Base-by-base conservation (phyloP, 2,797 vertebrate genomes). In the Melanotaenia boesemani region DNA sequence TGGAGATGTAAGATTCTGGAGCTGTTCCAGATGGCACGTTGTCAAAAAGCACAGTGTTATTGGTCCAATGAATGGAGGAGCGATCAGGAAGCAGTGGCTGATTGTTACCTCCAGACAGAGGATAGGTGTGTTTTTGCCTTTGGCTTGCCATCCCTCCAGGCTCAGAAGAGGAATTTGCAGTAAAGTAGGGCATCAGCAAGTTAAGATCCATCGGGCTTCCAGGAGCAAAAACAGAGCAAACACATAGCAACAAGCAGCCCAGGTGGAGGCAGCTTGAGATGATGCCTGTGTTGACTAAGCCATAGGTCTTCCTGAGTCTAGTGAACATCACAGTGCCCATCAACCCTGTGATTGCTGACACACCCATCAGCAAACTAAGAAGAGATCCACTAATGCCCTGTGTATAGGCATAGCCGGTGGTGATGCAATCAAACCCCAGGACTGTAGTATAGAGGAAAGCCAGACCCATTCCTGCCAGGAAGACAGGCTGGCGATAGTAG, bases 21-120 rank as follows among this genome's bases (percentile, higher is more conserved):
- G 85, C 84, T 37, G 89, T 83, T 5, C 88, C 92, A 2, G 91
- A 84, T 24, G 92, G 94, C 30, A 94, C 77, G 11, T 94, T 95
- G 64, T 96, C 94, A 82, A 95, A 95, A 59, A 96, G 90, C 78
- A 95, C 92, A 4, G 93, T 96, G 87, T 94, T 96, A 85, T 96
- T 96, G 89, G 95, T 95, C 95, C 95, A 96, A 83, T 96, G 95
- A 81, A 96, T 95, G 76, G 95, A 95, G 44, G 93, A 96, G 60
- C 89, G 89, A 78, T 96, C 95, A 0, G 93, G 94, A 46, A 96
- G 89, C 73, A 97, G 88, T 12, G 94, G 95, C 81, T 95, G 95
- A 81, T 96, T 96, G 82, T 82, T 91, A 67, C 95, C 93, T 66
- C 91, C 93, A 67, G 89, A 87, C 68, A 94, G 82, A 34, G 90